phyloP scores from a whole-genome alignment of 2,888 invertebrate genomes.

The Acanthosepion lycidas region DNA sequence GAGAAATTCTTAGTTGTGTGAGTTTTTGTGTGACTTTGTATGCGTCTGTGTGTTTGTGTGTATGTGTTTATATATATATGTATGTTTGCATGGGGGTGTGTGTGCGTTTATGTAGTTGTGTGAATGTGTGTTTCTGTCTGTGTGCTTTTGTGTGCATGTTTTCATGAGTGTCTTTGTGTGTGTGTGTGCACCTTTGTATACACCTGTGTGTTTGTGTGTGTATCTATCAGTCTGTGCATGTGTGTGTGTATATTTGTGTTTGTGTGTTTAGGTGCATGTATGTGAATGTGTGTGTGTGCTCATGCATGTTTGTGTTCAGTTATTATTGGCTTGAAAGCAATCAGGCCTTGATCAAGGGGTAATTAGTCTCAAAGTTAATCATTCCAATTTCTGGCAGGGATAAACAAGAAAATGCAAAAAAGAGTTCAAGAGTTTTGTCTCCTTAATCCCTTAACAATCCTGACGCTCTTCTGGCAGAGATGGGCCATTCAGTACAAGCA shows the following conservation, averaged over 20 bases:
- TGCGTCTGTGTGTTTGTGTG: conserved; percentile 35
- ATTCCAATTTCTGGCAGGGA: too few species aligned
- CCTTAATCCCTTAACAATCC: too few species aligned
- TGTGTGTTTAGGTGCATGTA: not conserved
- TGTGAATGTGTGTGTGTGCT: too few species aligned
- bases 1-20: not conserved
- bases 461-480: too few species aligned
- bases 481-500: too few species aligned
- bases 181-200: not conserved
- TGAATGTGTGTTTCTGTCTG: conserved; percentile 44
- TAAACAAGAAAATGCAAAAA: too few species aligned
- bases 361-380: too few species aligned
- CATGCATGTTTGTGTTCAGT: too few species aligned
- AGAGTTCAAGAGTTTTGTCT: too few species aligned
- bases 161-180: not conserved
- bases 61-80: not conserved
- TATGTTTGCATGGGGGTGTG: not conserved
- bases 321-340: too few species aligned
- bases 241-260: conserved; percentile 43
- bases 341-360: too few species aligned
- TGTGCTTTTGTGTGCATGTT: not conserved
- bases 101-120: conserved; percentile 33
- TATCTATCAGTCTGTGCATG: conserved; percentile 45
- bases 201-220: conserved; percentile 47
- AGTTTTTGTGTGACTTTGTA: conserved; percentile 15